Evolutionary conservation across 2,113 vertebrate genomes (phyloP), one percentile per base, ranked within the genome.

Genomic region (Callithrix jacchus): DNA sequence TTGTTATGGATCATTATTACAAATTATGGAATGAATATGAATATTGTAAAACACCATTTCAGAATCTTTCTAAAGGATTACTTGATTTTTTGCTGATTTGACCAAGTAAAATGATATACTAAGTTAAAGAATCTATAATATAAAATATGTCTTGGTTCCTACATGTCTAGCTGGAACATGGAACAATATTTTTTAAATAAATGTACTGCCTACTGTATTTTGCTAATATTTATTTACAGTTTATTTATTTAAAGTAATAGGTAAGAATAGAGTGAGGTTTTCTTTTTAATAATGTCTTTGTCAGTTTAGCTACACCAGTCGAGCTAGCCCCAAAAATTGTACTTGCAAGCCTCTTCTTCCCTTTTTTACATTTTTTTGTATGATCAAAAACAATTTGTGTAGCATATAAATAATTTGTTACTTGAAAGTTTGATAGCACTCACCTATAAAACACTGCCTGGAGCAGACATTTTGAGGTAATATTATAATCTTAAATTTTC

Each of bases 401-500:
- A 56, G 9, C 37, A 23, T 76, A 40, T 49, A 93, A 95, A 71
- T 87, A 89, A 76, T 86, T 81, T 73, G 23, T 85, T n/a, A 61
- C 17, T 47, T 91, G 52, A 83, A 73, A 74, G 18, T 79, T 86
- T 93, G 37, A 73, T 91, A 79, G 11, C 23, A 74, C 17, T 66
- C 68, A 42, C 18, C 10, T 91, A 2, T 85, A 94, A 96, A 96
- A 76, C 9, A 81, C 6, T n/a, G 8, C 23, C 47, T 86, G 79
- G 14, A 73, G 9, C 45, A 93, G 45, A 92, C 35, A 45, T 86
- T 86, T 85, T 83, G 56, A 90, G 70, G 11, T 80, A 83, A 32
- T 54, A 93, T 84, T 61, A 82, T 58, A 68, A 25, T 74, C 42
- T 86, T 89, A 96, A 90, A 79, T 49, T 89, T 20, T 52, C 49